Evolutionary conservation across 2,888 invertebrate genomes (phyloP).

Genomic region (Chymomyza procnemis): DNA sequence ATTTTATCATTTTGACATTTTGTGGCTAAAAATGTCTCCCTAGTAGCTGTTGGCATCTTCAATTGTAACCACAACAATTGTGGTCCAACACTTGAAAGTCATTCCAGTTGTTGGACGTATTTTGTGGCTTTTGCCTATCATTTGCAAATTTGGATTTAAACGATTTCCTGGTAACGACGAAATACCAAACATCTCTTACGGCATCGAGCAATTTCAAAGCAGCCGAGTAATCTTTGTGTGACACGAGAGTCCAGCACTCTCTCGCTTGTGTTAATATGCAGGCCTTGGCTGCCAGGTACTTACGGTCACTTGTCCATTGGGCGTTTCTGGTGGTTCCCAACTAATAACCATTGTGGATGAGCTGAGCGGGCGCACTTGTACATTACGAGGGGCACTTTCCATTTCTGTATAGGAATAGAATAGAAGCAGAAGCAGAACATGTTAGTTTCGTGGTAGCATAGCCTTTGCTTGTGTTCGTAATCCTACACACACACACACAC

Average conservation of each 20-base stretch:
- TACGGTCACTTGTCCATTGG: constrained; percentile 98
- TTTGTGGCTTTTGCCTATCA: constrained; percentile 52
- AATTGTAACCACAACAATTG: constrained; percentile 52
- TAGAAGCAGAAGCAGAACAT: not conserved
- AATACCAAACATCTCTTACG: constrained; percentile 42
- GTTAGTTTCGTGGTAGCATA: not conserved
- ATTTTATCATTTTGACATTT: constrained; percentile 47
- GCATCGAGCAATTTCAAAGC: constrained; percentile 28
- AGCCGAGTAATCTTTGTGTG: constrained; percentile 35
- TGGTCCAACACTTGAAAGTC: constrained; percentile 39
- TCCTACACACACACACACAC: too few species aligned
- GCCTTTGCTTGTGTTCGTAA: not conserved
- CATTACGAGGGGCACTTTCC: constrained; percentile 95
- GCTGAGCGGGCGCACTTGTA: constrained; percentile 95
- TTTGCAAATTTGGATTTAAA: constrained; percentile 59
- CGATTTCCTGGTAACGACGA: constrained; percentile 17
- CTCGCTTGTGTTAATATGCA: constrained; percentile 40
- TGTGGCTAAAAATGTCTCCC: constrained; percentile 34
- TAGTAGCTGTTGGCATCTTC: constrained; percentile 2
- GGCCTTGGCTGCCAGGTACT: constrained; percentile 77
- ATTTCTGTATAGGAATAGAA: constrained; percentile 84
- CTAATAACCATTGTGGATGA: constrained; percentile 98
- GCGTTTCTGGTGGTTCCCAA: constrained; percentile 98
- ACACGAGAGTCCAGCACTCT: constrained; percentile 36
- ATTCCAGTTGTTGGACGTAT: not conserved